These are phyloP conservation scores for Camponotus fellah DNA, from an alignment of 2,888 invertebrate species.

Conservation along the genomic window DNA sequence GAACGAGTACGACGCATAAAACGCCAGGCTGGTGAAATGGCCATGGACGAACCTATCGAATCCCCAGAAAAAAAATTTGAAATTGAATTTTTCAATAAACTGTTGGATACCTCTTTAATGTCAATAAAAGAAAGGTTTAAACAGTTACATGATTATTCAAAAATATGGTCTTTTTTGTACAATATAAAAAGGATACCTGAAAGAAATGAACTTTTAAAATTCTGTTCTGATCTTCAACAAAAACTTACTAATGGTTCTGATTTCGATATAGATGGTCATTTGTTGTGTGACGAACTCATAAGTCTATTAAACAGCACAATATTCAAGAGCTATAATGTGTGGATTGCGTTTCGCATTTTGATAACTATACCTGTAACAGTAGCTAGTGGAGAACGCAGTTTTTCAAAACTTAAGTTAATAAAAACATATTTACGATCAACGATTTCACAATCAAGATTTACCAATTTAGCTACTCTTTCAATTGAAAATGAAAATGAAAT, in stretches of 20 bases:
- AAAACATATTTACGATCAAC: too few relatives aligned
- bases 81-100: slow-evolving; percentile 59
- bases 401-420: too few relatives aligned
- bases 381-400: too few relatives aligned
- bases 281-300: slow-evolving; percentile 49
- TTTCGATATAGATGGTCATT: slow-evolving; percentile 63
- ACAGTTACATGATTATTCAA: slow-evolving; percentile 38
- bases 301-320: too few relatives aligned
- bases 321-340: too few relatives aligned
- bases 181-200: slow-evolving; percentile 57
- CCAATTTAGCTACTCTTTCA: too few relatives aligned
- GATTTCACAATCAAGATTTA: too few relatives aligned
- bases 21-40: too few relatives aligned
- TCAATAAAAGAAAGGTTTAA: slow-evolving; percentile 67
- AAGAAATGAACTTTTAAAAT: slow-evolving; percentile 52
- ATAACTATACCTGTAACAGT: too few relatives aligned
- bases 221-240: slow-evolving; percentile 57
- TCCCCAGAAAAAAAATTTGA: slow-evolving; percentile 54
- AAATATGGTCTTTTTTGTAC: slow-evolving; percentile 62
- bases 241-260: slow-evolving; percentile 21
- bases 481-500: too few relatives aligned
- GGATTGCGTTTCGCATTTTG: too few relatives aligned
- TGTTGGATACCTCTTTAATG: slow-evolving; percentile 59
- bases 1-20: too few relatives aligned
- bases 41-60: slow-evolving; percentile 69